phyloP scores from a whole-genome alignment of 2,113 vertebrate species.

The Haplochromis vanheusdeni region DNA sequence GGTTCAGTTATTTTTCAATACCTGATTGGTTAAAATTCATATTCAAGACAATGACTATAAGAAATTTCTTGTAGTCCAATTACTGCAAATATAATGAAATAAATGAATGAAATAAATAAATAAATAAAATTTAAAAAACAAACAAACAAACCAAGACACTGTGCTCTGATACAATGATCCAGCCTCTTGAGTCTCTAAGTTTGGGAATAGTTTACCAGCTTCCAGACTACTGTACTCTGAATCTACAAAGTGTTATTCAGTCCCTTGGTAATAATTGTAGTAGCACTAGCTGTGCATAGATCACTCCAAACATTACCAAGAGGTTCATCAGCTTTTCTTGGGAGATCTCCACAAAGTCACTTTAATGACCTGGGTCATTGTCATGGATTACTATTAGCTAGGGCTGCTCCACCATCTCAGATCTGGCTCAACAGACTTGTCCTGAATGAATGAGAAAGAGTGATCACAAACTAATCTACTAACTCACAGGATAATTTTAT shows the following conservation, averaged over 20 bases:
- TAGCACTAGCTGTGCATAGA: too few relatives aligned
- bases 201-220: neutral
- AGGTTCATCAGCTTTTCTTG: too few relatives aligned
- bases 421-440: neutral
- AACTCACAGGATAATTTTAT: neutral
- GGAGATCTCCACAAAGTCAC: too few relatives aligned
- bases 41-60: neutral
- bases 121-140: too few relatives aligned
- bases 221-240: neutral
- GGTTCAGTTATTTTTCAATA: neutral
- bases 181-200: neutral
- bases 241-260: neutral
- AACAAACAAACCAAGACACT: neutral
- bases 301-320: too few relatives aligned
- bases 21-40: neutral
- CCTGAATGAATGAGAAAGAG: neutral
- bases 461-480: neutral
- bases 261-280: neutral
- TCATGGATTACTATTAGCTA: neutral
- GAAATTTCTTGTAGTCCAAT: neutral
- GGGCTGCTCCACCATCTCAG: too few relatives aligned
- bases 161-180: neutral
- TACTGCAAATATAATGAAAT: neutral
- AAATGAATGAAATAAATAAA: neutral
- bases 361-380: neutral